Conservation (phyloP, 2,113 vertebrate genomes). For the Pleuronectes platessa region DNA sequence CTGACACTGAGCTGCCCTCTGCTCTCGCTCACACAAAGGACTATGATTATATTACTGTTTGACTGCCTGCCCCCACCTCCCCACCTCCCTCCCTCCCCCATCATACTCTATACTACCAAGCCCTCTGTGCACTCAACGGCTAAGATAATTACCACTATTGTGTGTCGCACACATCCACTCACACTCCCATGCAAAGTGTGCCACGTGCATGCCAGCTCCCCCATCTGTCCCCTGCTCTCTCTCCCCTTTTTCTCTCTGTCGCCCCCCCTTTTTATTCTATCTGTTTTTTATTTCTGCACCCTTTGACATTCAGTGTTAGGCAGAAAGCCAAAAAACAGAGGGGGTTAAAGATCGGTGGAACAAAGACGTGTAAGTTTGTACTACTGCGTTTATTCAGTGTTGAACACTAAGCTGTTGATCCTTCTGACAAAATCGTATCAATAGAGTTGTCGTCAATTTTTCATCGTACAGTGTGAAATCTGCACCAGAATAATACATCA, state of each 20-base stretch:
- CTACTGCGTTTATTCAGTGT: constrained; percentile 19
- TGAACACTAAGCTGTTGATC: constrained; percentile 11
- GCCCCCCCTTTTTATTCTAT: constrained; percentile 32
- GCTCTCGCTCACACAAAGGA: constrained; percentile 83
- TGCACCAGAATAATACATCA: constrained; percentile 19
- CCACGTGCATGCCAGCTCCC: constrained; percentile 73
- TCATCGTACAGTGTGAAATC: constrained; percentile 3
- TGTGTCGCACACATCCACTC: constrained; percentile 53
- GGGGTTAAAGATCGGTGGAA: constrained; percentile 1
- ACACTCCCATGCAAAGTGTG: constrained; percentile 65
- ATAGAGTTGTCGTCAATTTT: constrained; percentile 1
- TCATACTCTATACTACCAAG: constrained; percentile 75
- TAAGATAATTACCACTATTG: constrained; percentile 86
- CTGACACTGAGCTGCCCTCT: constrained; percentile 84
- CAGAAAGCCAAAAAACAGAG: constrained; percentile 28
- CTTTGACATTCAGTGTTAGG: constrained; percentile 46
- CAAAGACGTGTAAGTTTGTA: constrained; percentile 29
- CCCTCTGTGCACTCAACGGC: constrained; percentile 76
- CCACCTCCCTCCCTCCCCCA: constrained; percentile 26
- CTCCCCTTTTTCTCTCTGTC: constrained; percentile 12
- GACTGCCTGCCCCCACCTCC: constrained; percentile 71
- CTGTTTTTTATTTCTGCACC: constrained; percentile 56
- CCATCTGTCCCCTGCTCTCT: constrained; percentile 69
- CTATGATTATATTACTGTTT: constrained; percentile 87
- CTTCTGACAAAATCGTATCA: background rate